Base-by-base conservation (phyloP, 2,888 invertebrate genomes). In the Ochlodes sylvanus region DNA sequence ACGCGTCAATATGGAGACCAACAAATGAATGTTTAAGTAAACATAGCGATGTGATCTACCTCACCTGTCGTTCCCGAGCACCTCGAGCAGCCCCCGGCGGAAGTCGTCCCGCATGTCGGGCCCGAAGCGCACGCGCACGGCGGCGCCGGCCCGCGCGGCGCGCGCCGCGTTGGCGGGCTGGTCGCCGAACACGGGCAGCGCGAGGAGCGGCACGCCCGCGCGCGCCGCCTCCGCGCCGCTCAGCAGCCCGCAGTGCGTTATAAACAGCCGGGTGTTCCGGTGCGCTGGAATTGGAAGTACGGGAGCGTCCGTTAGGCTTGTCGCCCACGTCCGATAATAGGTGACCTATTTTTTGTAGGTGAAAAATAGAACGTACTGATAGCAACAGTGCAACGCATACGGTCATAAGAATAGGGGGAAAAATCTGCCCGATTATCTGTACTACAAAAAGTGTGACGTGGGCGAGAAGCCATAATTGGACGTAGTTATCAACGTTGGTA, bases 171-270 rank as follows among this genome's bases (percentile, higher is more conserved):
- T 89, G 7, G 71, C 69, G 0, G 80, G 84, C 75, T 90, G 90
- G 71, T 90, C 90, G 1, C 83, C 89, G 32, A 84, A 89, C 12
- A 89, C 79, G 0, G 89, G 89, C 0, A 88, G 69, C 0, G 83
- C 83, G 12, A 90, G 73, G 0, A 88, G 63, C 0, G 89, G 89
- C 0, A 90, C 84, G 0, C 89, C 89, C n/a, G 71, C 76, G 0
- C 77, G 72, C 0, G 83, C 57, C 0, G 84, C 73, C 41, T 84
- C 84, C 12, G 82, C 52, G 0, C 76, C 77, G 12, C 81, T 80
- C 14, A 85, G 77, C 0, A 83, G 73, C 0, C 85, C 85, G 0
- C 83, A 81, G 69, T 85, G 85, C 0, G 83, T 82, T 38, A 85
- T 81, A 70, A 85, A 85, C 0, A 79, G 69, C 38, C 75, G 79